Evolutionary conservation across 1,140 invertebrate genomes (phyloP), one percentile per base, ranked within the genome.

Genomic region (Lerema accius): DNA sequence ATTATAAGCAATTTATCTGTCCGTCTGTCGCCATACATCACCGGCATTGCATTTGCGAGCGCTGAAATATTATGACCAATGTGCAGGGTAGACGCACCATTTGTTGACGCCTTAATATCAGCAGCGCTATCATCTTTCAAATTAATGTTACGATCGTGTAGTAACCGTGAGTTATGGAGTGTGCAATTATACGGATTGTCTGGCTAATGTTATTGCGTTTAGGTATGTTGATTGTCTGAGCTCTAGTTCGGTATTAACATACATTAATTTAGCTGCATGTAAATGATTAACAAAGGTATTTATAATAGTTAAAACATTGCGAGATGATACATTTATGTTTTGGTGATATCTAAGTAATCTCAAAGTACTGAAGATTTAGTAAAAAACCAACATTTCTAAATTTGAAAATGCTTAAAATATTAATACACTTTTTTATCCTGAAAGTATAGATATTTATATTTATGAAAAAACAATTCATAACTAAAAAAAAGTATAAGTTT

Each of bases 1-100:
- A 89, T 86, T 89, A 82, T 84, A 75, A 82, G 86, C 82, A 84
- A 89, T 89, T 89, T 86, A 86, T 89, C 81, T 84, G 86, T 89
- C 86, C 64, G 76, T 83, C 78, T 86, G 86, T 86, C 86, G 71
- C 71, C 77, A 86, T 89, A 82, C 74, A 89, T 89, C 84, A 88
- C 74, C 72, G 55, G 58, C 69, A 71, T 48, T 69, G 78, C 78
- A 75, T 73, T 81, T 73, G 77, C 77, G 73, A 75, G 72, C 75
- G 79, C 68, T 86, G 83, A 86, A 84, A 88, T 81, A 84, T 84
- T 84, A 78, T 83, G 73, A 84, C 49, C 73, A 67, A 74, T 78
- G 70, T 69, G 42, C 43, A 50, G 39, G 61, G 63, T 69, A 65
- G 69, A 71, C 50, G 68, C 53, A 53, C 56, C 63, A 78, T 80